Conservation (phyloP, 2,113 vertebrate species). For the Galemys pyrenaicus region DNA sequence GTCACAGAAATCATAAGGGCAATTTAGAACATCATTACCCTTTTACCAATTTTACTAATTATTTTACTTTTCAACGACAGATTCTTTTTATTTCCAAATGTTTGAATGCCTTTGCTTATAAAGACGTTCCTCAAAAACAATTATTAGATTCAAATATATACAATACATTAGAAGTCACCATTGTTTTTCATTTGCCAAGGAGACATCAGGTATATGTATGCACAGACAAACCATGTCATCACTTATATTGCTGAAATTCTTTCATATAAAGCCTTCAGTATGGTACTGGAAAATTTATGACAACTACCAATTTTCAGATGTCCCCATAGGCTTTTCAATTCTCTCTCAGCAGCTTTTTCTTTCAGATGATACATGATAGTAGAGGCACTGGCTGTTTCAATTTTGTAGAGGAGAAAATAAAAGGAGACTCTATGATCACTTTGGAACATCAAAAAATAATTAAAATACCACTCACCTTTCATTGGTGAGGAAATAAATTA, state of each 20-base stretch:
- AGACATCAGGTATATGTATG: neutral
- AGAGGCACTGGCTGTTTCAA: neutral
- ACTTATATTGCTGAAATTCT: conserved; percentile 26
- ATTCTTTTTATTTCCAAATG: neutral
- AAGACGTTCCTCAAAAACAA: neutral
- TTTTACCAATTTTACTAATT: conserved; percentile 18
- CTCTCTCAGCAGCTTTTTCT: neutral
- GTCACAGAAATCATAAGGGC: neutral
- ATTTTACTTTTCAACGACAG: neutral
- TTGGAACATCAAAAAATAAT: neutral
- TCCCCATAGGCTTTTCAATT: conserved; percentile 23
- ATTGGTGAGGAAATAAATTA: neutral
- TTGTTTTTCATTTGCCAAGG: conserved; percentile 39
- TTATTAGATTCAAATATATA: neutral
- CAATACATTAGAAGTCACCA: neutral
- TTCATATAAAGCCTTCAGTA: conserved; percentile 12
- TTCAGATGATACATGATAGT: neutral
- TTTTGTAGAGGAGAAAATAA: conserved; percentile 14
- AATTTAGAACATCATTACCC: neutral
- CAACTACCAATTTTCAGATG: conserved; percentile 30
- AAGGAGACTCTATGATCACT: neutral
- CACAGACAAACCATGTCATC: neutral
- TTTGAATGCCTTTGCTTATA: neutral
- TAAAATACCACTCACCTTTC: neutral
- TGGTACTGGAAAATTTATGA: conserved; percentile 19